Base-by-base conservation (phyloP, 2,888 invertebrate species). In the Mythimna albipuncta region DNA sequence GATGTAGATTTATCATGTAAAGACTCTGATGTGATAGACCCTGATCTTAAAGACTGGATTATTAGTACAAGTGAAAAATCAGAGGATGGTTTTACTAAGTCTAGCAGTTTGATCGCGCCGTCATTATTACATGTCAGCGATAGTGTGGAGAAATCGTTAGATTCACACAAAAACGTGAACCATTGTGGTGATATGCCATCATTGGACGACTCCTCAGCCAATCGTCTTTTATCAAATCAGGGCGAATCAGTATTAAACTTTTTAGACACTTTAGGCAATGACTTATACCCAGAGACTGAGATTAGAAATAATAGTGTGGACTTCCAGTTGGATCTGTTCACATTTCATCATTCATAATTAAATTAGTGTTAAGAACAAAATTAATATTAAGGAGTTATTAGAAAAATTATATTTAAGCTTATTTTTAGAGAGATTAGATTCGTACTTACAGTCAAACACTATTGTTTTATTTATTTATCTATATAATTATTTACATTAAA, bases 281-380 rank as follows among this genome's bases (percentile, higher is more conserved):
- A 94, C 81, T 92, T 95, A 63, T 95, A 93, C 83, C 92, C 95
- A 64, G 95, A 93, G 88, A 92, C 94, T 91, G 94, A 94, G 83
- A 93, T 93, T 89, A 94, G 94, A 89, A 93, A 91, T 89, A 94
- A 90, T 88, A 80, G 90, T 86, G 93, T 94, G 82, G 95, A 96
- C 85, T 95, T 95, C 84, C 94, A 95, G 77, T 82, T 96, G 83
- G 96, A 95, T 87, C 90, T 95, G 88, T 96, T 95, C 88, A 91
- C 94, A 75, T 95, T 95, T 92, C 91, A 92, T 88, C 92, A 92
- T 90, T 87, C 91, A 85, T 92, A 91, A 76, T n/a, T 78, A 55
- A 83, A 78, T 73, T 76, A 65, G 26, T 50, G 38, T 35, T 82
- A 78, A 79, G 73, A 75, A 76, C 57, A 77, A 81, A 69, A 68